A percentile compares a stretch with the other conserved stretches of the same genome.
Conservation (phyloP, 1,140 invertebrate species). For the Thalassaphorura encarpata region DNA sequence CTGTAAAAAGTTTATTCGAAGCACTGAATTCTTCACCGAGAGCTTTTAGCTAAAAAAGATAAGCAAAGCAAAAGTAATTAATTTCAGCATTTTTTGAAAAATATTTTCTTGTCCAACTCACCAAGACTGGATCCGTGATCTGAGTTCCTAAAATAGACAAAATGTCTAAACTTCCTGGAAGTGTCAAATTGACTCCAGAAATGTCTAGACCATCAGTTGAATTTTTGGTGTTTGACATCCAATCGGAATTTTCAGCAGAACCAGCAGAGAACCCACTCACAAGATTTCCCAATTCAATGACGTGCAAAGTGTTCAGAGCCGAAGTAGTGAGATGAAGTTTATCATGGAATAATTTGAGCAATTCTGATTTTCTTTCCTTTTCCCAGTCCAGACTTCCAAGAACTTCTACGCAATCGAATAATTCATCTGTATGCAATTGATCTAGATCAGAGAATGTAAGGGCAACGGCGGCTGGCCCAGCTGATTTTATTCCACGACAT, state of each 20-base stretch:
- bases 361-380: slow-evolving; percentile 11
- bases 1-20: slow-evolving; percentile 25
- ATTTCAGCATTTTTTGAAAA: slow-evolving; percentile 5
- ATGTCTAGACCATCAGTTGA: slow-evolving; percentile 6
- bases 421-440: slow-evolving; percentile 5
- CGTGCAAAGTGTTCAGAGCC: slow-evolving; percentile 6
- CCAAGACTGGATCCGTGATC: slow-evolving; percentile 13
- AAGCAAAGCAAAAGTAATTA: slow-evolving; percentile 1
- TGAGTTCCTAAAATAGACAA: slow-evolving; percentile 22
- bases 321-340: slow-evolving; percentile 14
- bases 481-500: slow-evolving; percentile 27
- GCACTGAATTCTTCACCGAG: slow-evolving; percentile 27
- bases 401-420: slow-evolving; percentile 26
- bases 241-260: neutral
- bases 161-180: slow-evolving; percentile 16
- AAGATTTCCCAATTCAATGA: slow-evolving; percentile 27
- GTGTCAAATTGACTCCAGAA: slow-evolving; percentile 8
- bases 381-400: slow-evolving; percentile 26
- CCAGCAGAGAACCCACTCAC: slow-evolving; percentile 13
- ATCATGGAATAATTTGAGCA: slow-evolving; percentile 16
- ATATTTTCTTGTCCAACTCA: slow-evolving; percentile 8
- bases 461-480: slow-evolving; percentile 26
- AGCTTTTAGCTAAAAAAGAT: slow-evolving; percentile 21
- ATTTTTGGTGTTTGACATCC: neutral
- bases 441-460: slow-evolving; percentile 17